Percentiles rank a stretch among this genome's conserved stretches.
Evolutionary conservation across 2,888 invertebrate genomes (phyloP).

Genomic region (Hirtodrosophila alboralis): DNA sequence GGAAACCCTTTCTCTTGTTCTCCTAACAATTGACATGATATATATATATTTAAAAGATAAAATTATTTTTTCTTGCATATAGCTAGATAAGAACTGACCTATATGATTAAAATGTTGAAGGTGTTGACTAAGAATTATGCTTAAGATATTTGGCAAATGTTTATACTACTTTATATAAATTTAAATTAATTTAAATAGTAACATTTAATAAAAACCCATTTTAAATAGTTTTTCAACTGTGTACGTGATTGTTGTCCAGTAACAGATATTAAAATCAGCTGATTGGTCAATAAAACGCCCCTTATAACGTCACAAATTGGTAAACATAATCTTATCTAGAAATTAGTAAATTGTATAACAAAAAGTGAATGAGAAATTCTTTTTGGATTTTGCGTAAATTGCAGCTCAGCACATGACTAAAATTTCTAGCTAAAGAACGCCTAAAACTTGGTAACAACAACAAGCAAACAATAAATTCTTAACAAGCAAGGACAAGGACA

Average conservation of each 20-base stretch:
- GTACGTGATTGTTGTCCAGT: slow-evolving; percentile 54
- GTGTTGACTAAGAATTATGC: not conserved
- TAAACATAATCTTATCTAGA: slow-evolving; percentile 30
- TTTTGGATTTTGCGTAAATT: slow-evolving; percentile 12
- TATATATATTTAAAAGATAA: slow-evolving; percentile 17
- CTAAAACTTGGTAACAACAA: slow-evolving; percentile 3
- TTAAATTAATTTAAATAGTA: no score
- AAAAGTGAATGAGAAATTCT: slow-evolving; percentile 14
- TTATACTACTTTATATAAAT: no score
- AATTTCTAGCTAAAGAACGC: not conserved
- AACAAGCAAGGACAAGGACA: slow-evolving; percentile 42
- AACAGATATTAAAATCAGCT: slow-evolving; percentile 18
- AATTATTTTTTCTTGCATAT: slow-evolving; percentile 1
- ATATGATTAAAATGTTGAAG: slow-evolving; percentile 11
- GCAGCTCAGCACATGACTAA: not conserved
- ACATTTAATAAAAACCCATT: no score
- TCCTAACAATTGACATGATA: not conserved
- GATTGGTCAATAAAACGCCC: slow-evolving; percentile 27
- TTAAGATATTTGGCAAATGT: not conserved
- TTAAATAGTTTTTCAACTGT: slow-evolving; percentile 6
- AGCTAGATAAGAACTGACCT: slow-evolving; percentile 51
- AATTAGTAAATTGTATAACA: slow-evolving; percentile 42
- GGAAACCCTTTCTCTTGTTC: not conserved
- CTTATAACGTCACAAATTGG: slow-evolving; percentile 31
- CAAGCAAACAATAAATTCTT: slow-evolving; percentile 1